Evolutionary conservation across 2,797 vertebrate genomes (phyloP), one percentile per base, ranked within the genome.

Genomic region (Sebastes ruberrimus): DNA sequence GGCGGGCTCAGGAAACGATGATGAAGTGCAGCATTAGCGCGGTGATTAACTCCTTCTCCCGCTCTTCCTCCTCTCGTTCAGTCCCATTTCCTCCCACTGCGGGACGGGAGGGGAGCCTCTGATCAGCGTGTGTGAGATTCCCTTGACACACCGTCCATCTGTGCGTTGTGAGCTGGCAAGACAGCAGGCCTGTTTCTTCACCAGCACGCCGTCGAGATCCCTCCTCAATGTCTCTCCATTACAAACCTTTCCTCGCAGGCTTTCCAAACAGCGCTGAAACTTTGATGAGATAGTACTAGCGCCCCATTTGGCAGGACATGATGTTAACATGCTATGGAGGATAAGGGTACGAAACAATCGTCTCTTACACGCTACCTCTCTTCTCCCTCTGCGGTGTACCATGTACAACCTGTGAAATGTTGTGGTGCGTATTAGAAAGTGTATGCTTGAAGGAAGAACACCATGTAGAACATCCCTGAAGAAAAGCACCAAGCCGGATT

Each of bases 31-130:
- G 93, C 95, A 95, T 96, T 96, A 96, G 94, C 74, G 82, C 84
- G 86, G 94, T 95, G 95, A 96, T 96, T 96, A 96, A 95, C 95
- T 96, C 92, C 94, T 95, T 94, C 91, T 93, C 90, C 91, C 86
- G 91, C 94, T 94, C 94, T 96, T 95, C 95, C 93, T 94, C 90
- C 92, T 90, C 88, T 94, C 93, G 92, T 96, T 95, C 94, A 93
- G 93, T 95, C 93, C 94, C 95, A 96, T 95, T 96, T 96, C 95
- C 95, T 96, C 93, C 92, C 90, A 83, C 89, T 85, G 89, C 83
- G 78, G 86, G 90, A 90, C 25, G 78, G 93, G 87, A 89, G 85
- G 87, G 90, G 86, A 85, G 87, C 84, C 90, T 94, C 92, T 93
- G 94, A 95, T 93, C 92, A 94, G 91, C 76, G 91, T 91, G 89